Evolutionary conservation across 30 jellyfish, hydroid and myxozoan species (phyloP).

Genomic region (Turritopsis dohrnii): DNA sequence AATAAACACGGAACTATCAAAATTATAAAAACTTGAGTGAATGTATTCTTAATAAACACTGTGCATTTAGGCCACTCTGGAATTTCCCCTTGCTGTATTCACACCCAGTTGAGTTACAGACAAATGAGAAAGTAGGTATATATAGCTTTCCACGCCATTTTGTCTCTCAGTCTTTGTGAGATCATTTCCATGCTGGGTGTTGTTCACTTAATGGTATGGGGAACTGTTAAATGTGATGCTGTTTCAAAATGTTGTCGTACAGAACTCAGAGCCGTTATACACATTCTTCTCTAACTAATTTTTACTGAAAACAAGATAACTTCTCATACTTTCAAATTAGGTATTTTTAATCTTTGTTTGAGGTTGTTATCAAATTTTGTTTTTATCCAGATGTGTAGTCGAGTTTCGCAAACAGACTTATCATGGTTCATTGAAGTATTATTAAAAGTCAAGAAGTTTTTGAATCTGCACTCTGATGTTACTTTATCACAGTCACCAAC

Average conservation of each 20-base stretch:
- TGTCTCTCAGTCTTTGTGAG: no score
- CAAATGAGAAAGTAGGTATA: background rate
- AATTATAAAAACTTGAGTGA: background rate
- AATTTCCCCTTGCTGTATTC: slow-evolving; percentile 50
- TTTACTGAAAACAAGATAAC: no score
- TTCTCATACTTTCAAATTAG: no score
- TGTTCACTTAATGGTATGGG: no score
- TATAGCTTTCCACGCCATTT: background rate
- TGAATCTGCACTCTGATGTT: slow-evolving; percentile 62
- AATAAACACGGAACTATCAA: background rate
- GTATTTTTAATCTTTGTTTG: no score
- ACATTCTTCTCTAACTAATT: no score
- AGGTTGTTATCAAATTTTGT: no score
- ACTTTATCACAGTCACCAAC: slow-evolving; percentile 29
- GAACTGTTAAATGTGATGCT: no score
- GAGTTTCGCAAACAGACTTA: slow-evolving; percentile 61
- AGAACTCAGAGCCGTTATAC: no score
- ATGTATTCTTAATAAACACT: background rate
- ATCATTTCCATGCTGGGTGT: no score
- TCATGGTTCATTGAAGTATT: slow-evolving; percentile 85
- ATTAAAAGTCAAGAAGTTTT: slow-evolving; percentile 50
- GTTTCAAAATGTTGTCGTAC: no score
- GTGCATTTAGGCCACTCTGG: slow-evolving; percentile 75
- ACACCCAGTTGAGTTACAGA: slow-evolving; percentile 18
- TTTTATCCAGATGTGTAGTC: slow-evolving; percentile 71